Evolutionary conservation across 2,888 invertebrate genomes (phyloP), one percentile per base, ranked within the genome.

Genomic region (Meiosimyza platycephala): DNA sequence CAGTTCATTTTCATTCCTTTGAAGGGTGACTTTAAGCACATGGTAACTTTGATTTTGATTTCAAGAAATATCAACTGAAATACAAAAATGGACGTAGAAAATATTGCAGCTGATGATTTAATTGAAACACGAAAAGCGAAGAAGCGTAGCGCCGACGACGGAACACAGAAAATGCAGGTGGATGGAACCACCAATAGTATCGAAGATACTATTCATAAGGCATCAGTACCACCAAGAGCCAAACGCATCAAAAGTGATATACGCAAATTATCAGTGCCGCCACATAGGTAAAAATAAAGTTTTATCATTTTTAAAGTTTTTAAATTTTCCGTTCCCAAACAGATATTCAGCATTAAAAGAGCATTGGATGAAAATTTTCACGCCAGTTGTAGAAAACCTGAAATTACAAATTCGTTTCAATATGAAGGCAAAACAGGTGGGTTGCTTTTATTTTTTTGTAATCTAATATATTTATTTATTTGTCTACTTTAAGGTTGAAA

Each of bases 321-420:
- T 28, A 28, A 28, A 28, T 3, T 4, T 28, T 28, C 28, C 4
- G 3, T 28, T 28, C 3, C 4, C 67, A 84, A 86, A 16, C 80
- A 90, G 99, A 85, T 96, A 95, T 82, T 93, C 96, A 11, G 97
- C 99, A 0, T 88, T 99, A 11, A 98, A 98, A 88, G 95, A 98
- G 82, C 95, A 94, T 82, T 99, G 99, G 99, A 89, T 96, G 86
- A 96, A 98, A 88, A 96, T 99, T 78, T 97, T 97, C 84, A 94
- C 95, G 64, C 98, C 99, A 0, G 90, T 99, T 50, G 98, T 99
- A 0, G 97, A 99, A 84, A 95, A 99, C 84, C 89, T 99, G 75
- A 91, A 97, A 76, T 88, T 99, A 22, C 97, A 99, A 89, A 93
- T 97, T 70, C 90, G 99, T 74, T 99, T 97, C 85, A 99, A 99